Conservation (phyloP, 2,113 vertebrate species). For the Apaloderma vittatum region DNA sequence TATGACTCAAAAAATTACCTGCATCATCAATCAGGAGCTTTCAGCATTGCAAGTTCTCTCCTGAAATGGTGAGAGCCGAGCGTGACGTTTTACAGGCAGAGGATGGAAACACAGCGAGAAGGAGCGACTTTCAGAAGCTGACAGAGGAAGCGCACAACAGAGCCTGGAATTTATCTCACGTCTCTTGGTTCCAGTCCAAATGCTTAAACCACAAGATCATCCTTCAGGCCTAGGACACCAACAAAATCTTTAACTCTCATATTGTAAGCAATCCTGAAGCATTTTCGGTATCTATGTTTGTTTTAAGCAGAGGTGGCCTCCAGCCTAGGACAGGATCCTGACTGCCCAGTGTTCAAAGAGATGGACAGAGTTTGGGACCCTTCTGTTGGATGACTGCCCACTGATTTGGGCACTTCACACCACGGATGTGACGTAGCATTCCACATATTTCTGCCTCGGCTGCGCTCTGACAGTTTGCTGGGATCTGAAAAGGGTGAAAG, state of each 20-base stretch:
- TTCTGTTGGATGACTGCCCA: background rate
- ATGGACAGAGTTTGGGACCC: background rate
- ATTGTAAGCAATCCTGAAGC: background rate
- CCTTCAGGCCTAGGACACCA: constrained; percentile 5
- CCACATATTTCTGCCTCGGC: background rate
- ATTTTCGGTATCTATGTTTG: background rate
- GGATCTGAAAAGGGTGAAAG: background rate
- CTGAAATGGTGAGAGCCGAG: background rate
- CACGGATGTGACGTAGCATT: background rate
- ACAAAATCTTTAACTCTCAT: background rate
- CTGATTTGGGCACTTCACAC: background rate
- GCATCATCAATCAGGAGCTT: background rate
- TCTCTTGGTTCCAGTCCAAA: constrained; percentile 48
- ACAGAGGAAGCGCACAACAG: constrained; percentile 21
- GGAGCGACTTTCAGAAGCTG: background rate
- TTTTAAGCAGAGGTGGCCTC: background rate
- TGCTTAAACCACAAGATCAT: constrained; percentile 31
- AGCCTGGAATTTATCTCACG: constrained; percentile 46
- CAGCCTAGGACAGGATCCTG: background rate
- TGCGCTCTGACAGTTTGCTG: background rate
- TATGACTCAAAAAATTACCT: background rate
- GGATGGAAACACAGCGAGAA: background rate
- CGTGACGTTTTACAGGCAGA: background rate
- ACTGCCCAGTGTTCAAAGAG: background rate
- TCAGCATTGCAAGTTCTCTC: background rate